Evolutionary conservation across 35 echinoderm and acorn worm genomes (phyloP).

Genomic region (Chiridota heheva): DNA sequence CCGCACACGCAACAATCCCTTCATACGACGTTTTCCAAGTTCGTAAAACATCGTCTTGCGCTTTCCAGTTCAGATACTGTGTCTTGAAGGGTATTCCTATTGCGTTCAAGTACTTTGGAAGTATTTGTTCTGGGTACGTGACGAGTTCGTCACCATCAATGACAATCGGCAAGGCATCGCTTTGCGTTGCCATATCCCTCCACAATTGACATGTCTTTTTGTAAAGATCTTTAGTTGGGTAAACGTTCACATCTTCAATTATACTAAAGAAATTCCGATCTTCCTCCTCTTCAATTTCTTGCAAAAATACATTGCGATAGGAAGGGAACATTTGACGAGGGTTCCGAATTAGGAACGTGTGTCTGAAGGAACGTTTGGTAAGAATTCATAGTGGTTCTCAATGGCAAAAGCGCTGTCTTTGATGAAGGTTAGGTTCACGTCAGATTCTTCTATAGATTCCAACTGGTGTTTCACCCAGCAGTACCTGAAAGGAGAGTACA

Average conservation of each 20-base stretch:
- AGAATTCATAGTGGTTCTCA: constrained; percentile 14
- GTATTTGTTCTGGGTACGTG: constrained; percentile 20
- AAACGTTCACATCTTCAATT: constrained; percentile 38
- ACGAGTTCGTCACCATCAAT: constrained; percentile 37
- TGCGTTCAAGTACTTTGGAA: constrained; percentile 19
- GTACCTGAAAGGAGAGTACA: constrained; percentile 9
- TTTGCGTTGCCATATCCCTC: constrained; percentile 21
- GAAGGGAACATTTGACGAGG: constrained; percentile 46
- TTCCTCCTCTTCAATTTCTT: constrained; percentile 5
- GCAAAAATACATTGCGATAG: constrained; percentile 32
- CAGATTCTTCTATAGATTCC: constrained; percentile 27
- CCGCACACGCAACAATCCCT: constrained; percentile 28
- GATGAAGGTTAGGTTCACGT: constrained; percentile 26
- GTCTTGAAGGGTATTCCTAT: constrained; percentile 29
- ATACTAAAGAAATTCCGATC: constrained; percentile 14
- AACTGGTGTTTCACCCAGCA: constrained; percentile 38
- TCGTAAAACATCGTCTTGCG: background rate
- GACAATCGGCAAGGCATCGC: constrained; percentile 10
- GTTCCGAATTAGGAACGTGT: constrained; percentile 41
- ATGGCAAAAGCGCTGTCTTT: constrained; percentile 39
- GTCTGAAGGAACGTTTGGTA: constrained; percentile 25
- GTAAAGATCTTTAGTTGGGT: constrained; percentile 36
- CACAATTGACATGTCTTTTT: constrained; percentile 35
- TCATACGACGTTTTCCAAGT: constrained; percentile 47
- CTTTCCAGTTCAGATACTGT: constrained; percentile 18